Percentiles rank a stretch among this genome's conserved stretches.
phyloP scores from a whole-genome alignment of 2,797 vertebrate species.

The Zenarchopterus dispar region DNA sequence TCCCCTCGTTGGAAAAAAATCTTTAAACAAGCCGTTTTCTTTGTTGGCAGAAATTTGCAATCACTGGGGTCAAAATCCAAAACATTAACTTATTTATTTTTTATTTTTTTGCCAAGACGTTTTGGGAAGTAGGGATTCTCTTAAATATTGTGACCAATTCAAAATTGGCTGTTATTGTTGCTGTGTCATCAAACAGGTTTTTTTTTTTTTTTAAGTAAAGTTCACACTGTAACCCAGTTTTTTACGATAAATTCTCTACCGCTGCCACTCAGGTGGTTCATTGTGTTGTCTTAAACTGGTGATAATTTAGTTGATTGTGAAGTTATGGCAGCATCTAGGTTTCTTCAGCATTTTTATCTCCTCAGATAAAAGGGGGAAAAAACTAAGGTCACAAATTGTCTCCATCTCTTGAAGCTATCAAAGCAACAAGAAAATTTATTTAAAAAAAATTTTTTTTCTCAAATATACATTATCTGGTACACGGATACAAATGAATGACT shows the following conservation, averaged over 20 bases:
- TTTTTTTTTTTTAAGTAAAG: too few species aligned
- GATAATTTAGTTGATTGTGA: conserved; percentile 24
- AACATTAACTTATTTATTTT: too few species aligned
- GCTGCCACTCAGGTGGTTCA: conserved; percentile 10
- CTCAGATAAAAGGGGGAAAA: conserved; percentile 30
- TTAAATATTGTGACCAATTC: neutral
- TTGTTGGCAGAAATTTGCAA: conserved; percentile 5
- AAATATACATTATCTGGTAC: conserved; percentile 10
- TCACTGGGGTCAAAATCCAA: neutral
- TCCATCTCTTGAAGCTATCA: neutral
- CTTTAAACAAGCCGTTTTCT: neutral
- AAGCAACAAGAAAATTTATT: neutral
- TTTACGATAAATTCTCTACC: neutral
- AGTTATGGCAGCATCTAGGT: neutral
- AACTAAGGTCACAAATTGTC: conserved; percentile 27
- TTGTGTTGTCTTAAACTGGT: neutral
- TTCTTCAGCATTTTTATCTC: conserved; percentile 8
- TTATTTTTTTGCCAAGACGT: too few species aligned
- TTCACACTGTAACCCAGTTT: conserved; percentile 1
- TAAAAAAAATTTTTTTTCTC: neutral
- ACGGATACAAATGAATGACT: conserved; percentile 2
- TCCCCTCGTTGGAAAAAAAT: conserved; percentile 21
- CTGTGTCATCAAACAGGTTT: neutral
- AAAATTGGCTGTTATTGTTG: neutral
- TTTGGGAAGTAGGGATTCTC: too few species aligned